Evolutionary conservation across 2,113 vertebrate species (phyloP), one percentile per base, ranked within the genome.

Genomic region (Thamnaconus septentrionalis): DNA sequence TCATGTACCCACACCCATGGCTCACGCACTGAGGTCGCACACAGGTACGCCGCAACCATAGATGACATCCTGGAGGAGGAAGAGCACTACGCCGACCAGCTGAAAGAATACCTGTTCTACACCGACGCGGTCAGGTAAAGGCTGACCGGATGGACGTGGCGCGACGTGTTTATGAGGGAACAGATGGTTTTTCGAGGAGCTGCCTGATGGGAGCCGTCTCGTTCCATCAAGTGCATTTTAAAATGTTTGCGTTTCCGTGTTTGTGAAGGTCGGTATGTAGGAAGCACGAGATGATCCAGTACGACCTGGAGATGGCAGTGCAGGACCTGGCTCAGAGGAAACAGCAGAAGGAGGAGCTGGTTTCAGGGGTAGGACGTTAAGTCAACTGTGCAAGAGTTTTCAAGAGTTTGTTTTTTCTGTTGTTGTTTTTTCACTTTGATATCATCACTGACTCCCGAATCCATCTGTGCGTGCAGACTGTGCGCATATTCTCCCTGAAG

Each of bases 41-140:
- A 52, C 71, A 98, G 96, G n/a, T 96, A 95, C 11, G 95, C 96
- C 8, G 92, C 95, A 67, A 96, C 95, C 57, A 96, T 96, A 73
- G 96, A 98, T 80, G 96, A 98, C 61, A 96, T 98, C 68, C 80
- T 98, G 68, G 95, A 98, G 89, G 96, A 98, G 69, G 95, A 97
- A 54, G 96, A 98, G 39, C 96, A 97, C 76, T 98, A 97, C 71
- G 95, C 95, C 39, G 96, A 98, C 76, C 95, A 96, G 62, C 89
- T 98, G 76, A 97, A 98, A 76, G 96, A 98, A 55, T 98, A 97
- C 75, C 92, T 97, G 41, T 96, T 94, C 86, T 98, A 96, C 79
- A 92, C 95, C 41, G 96, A 98, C 42, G 93, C 96, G 10, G 81
- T 97, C 10, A 81, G 96, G 95, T 96, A 71, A 40, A 63, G 53